Evolutionary conservation across 2,113 vertebrate species (phyloP).

Genomic region (Anser brachyrhynchus): DNA sequence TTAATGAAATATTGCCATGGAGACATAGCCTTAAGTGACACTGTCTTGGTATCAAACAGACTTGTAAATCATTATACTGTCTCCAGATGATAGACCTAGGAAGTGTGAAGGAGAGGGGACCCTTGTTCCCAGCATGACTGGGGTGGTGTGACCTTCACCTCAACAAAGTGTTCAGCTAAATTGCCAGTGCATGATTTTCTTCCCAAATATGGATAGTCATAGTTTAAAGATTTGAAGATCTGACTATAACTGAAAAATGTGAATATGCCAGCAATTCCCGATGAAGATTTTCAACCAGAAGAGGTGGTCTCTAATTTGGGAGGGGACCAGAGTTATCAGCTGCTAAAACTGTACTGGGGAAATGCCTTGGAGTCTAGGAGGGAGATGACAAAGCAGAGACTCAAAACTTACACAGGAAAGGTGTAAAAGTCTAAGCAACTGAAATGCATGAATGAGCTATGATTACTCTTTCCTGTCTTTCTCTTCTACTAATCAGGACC

Average conservation of each 20-base stretch:
- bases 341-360: neutral
- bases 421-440: neutral
- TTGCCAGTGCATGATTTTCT: neutral
- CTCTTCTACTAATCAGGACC: neutral
- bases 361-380: neutral
- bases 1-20: neutral
- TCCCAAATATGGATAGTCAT: neutral
- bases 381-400: neutral
- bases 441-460: neutral
- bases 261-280: neutral
- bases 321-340: neutral
- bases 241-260: neutral
- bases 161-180: neutral
- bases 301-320: neutral
- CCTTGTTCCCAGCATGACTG: neutral
- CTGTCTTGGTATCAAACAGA: neutral
- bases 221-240: neutral
- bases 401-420: neutral
- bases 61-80: neutral
- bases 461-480: neutral
- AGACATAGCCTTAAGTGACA: neutral
- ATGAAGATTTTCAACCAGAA: neutral
- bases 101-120: neutral
- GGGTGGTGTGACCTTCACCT: neutral
- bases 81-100: neutral